Percentiles rank a stretch among this genome's conserved stretches.
Evolutionary conservation across 2,113 vertebrate species (phyloP).

Genomic region (Tupaia tana): DNA sequence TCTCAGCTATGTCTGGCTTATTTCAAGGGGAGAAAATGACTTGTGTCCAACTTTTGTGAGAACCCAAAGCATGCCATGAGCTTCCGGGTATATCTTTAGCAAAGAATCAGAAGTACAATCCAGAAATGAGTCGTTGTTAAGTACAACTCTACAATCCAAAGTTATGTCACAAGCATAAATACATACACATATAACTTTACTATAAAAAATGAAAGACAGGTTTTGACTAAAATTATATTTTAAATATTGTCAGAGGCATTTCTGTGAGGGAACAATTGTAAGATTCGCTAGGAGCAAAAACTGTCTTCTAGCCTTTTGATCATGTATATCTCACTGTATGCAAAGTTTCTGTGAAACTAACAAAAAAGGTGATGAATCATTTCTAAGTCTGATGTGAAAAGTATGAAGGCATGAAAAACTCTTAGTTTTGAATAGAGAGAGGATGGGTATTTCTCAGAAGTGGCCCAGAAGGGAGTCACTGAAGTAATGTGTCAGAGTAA

Average conservation of each 20-base stretch:
- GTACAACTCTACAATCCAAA: constrained; percentile 21
- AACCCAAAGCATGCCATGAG: not conserved
- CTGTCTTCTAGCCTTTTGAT: not conserved
- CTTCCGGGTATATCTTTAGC: constrained; percentile 60
- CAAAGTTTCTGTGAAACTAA: not conserved
- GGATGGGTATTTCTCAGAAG: not conserved
- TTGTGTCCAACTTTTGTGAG: constrained; percentile 20
- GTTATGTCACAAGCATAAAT: not conserved
- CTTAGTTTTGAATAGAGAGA: not conserved
- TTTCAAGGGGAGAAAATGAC: constrained; percentile 11
- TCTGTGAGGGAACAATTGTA: constrained; percentile 3
- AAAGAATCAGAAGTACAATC: not conserved
- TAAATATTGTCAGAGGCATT: constrained; percentile 24
- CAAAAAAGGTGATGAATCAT: not conserved
- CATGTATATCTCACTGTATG: not conserved
- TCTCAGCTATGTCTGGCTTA: constrained; percentile 49
- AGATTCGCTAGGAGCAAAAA: not conserved
- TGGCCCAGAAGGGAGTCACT: not conserved
- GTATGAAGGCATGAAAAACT: not conserved
- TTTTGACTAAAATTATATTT: constrained; percentile 13
- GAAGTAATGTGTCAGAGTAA: not conserved
- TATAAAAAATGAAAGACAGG: constrained; percentile 35
- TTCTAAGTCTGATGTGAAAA: not conserved
- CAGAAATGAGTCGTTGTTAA: constrained; percentile 44
- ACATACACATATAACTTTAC: not conserved